Base-by-base conservation (phyloP, 2,113 vertebrate genomes). In the Phrynocephalus versicolor region DNA sequence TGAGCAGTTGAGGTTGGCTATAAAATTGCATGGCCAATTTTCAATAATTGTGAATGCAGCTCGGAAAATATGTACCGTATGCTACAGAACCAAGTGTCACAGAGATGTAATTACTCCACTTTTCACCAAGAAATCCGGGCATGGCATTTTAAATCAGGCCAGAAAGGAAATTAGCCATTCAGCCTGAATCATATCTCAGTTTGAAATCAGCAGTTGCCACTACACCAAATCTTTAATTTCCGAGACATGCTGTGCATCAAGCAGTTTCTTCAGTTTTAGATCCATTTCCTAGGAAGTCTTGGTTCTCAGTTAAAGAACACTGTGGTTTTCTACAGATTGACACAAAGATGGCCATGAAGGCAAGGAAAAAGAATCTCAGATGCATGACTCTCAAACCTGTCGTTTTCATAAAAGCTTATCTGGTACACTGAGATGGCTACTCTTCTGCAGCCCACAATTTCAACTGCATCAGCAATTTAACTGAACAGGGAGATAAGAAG, bases 171-270 rank as follows among this genome's bases (percentile, higher is more conserved):
- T 23, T 74, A 75, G 6, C 58, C 27, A 75, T 64, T 74, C 71
- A 75, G 58, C 71, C 64, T 62, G 27, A 83, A 83, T 72, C 37
- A 64, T 19, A 33, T 74, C 16, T 62, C 23, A 39, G 12, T 83
- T 74, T 62, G 62, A 64, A 45, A 74, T n/a, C 72, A 64, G 58
- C 27, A n/a, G 12, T 41, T 15, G 13, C 57, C 35, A 73, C 25
- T 73, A 62, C 27, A 64, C 27, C 71, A 74, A 74, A 64, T 74
- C 27, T 82, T 82, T 73, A 21, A 73, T 72, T 82, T 82, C 51
- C 16, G 23, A 62, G 23, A n/a, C 12, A 83, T 25, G 57, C 57
- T 74, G 57, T 30, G 15, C 45, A 67, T 67, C 39, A 30, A 81
- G 67, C n/a, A 82, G 45, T n/a, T 30, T 57, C 33, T 37, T 57